Conservation (phyloP, 1,140 invertebrate genomes). For the Aphidius gifuensis region DNA sequence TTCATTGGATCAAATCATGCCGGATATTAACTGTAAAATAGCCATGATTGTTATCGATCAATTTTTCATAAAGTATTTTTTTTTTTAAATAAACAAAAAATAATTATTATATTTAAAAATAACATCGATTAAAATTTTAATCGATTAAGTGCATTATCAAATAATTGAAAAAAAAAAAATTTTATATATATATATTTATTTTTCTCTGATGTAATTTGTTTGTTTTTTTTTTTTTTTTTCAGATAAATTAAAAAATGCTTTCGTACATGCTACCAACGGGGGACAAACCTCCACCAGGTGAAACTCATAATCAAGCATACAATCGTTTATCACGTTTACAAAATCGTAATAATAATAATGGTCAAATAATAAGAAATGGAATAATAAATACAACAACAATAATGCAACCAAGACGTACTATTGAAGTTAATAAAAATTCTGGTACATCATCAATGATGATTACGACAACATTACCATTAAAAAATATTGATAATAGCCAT, state of each 20-base stretch:
- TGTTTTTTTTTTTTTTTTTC: conserved; percentile 11
- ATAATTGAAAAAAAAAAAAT: background rate
- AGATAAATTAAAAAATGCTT: conserved; percentile 40
- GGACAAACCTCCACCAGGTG: conserved; percentile 52
- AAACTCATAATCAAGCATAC: conserved; percentile 30
- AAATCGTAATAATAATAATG: conserved; percentile 14
- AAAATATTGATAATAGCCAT: conserved; percentile 23
- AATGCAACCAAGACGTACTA: background rate
- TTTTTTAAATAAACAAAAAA: background rate
- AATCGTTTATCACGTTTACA: conserved; percentile 21
- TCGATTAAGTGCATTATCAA: too few species aligned
- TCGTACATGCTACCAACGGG: conserved; percentile 55
- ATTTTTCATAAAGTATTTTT: conserved; percentile 2
- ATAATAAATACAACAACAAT: background rate
- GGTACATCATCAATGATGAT: conserved; percentile 36
- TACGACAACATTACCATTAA: conserved; percentile 29
- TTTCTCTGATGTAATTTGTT: background rate
- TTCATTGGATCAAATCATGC: too few species aligned
- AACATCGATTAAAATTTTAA: background rate
- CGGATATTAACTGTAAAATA: conserved; percentile 21
- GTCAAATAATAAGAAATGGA: conserved; percentile 23
- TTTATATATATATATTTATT: background rate
- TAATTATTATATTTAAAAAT: background rate
- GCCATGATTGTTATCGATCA: background rate
- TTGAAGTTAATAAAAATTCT: conserved; percentile 3